Base-by-base conservation (phyloP, 37 sponge, comb jelly and placozoan species). In the Ephydatia muelleri region DNA sequence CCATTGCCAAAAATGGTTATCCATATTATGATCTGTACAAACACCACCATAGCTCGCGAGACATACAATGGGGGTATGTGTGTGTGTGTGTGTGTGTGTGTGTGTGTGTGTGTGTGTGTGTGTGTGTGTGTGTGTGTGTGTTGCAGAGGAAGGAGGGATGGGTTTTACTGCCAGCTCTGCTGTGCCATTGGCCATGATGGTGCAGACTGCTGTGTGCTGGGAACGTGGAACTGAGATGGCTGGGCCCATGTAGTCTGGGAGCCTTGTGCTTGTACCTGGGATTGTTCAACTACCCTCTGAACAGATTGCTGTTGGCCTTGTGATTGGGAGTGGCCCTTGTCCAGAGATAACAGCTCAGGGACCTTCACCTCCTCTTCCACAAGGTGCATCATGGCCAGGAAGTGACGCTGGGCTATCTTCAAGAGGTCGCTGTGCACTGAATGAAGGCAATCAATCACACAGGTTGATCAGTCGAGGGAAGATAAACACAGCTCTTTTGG, bases 351-450 rank as follows among this genome's bases (percentile, higher is more conserved):
- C 57, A 57, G 57, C 57, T 57, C 57, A 57, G 57, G 57, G 16
- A 57, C 57, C 57, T 57, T 57, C 1, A 71, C 72, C 0, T 75
- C 82, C 2, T 87, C 87, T 16, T 67, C 47, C 43, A 89, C 16
- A n/a, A 93, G 36, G 39, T 86, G 69, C 33, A 72, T 65, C 82
- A 93, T 75, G 26, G 91, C 72, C 38, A 71, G 72, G 78, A 93
- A 93, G 43, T 93, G 94, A 49, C 72, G 25, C 83, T 80, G 88
- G 38, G 78, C 43, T 8, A 89, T 68, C 38, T 77, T 79, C 68
- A 68, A 65, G 36, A 93, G 67, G 36, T 93, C 89, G 6, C 48
- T 36, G 34, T 49, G 65, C 30, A 91, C 91, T 91, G 80, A 14
- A 77, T n/a, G n/a, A n/a, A n/a, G n/a, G n/a, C n/a, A n/a, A n/a